Percentiles rank a stretch among this genome's conserved stretches.
Evolutionary conservation across 2,888 invertebrate species (phyloP).

Genomic region (Thereva nobilitata): DNA sequence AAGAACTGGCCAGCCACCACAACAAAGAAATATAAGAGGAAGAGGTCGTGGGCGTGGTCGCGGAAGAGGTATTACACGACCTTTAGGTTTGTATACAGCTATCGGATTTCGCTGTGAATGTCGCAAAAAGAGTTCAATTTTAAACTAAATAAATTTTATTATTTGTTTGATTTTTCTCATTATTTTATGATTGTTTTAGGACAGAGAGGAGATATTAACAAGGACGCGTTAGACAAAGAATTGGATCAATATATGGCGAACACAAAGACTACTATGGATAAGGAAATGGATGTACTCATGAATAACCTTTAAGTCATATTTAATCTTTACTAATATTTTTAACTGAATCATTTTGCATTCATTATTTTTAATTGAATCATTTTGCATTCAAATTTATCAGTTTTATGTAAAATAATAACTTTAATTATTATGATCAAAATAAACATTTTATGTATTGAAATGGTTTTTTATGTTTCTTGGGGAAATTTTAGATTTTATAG

Average conservation of each 20-base stretch:
- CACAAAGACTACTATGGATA: conserved; percentile 60
- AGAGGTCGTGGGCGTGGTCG: conserved; percentile 40
- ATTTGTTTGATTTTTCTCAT: neutral
- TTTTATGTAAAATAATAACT: no score
- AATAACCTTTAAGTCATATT: neutral
- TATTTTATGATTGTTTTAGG: conserved; percentile 15
- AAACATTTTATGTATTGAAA: no score
- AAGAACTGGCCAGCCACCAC: conserved; percentile 46
- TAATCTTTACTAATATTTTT: no score
- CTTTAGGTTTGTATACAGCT: conserved; percentile 29
- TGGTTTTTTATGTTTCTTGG: no score
- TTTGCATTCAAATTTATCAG: no score
- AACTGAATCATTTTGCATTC: no score
- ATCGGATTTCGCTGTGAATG: conserved; percentile 14
- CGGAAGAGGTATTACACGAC: conserved; percentile 38
- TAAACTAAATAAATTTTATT: no score
- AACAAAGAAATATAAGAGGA: conserved; percentile 41
- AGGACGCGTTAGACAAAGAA: conserved; percentile 70
- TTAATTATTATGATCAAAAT: no score
- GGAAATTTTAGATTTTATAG: no score
- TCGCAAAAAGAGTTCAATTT: neutral
- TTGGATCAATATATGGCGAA: conserved; percentile 74
- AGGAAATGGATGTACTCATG: conserved; percentile 65
- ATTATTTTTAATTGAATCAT: no score
- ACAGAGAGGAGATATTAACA: conserved; percentile 52